phyloP scores from a whole-genome alignment of 2,888 invertebrate genomes.

The Ophraella communa region DNA sequence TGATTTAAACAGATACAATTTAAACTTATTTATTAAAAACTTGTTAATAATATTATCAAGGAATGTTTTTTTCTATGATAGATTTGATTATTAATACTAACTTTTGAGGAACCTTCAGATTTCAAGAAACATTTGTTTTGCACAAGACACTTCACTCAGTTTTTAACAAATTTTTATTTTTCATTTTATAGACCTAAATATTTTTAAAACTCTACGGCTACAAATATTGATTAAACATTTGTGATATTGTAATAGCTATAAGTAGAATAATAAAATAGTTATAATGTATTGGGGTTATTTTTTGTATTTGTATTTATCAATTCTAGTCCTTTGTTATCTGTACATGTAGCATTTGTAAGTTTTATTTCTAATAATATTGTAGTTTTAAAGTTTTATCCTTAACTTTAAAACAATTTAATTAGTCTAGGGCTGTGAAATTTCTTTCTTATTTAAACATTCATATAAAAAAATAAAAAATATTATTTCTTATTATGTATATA shows the following conservation, averaged over 20 bases:
- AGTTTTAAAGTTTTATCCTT: neutral
- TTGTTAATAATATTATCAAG: too few species aligned
- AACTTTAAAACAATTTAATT: neutral
- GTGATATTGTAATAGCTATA: constrained; percentile 19
- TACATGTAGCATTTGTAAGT: neutral
- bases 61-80: too few species aligned
- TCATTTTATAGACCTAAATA: too few species aligned
- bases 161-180: too few species aligned
- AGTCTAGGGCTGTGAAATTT: neutral
- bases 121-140: too few species aligned
- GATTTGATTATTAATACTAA: too few species aligned
- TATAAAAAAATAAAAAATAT: too few species aligned
- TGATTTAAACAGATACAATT: too few species aligned
- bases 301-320: constrained; percentile 13
- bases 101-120: too few species aligned
- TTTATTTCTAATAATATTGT: neutral
- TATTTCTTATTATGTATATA: neutral
- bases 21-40: too few species aligned
- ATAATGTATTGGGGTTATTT: constrained; percentile 14
- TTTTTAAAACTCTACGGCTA: too few species aligned
- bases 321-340: constrained; percentile 10
- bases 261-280: neutral
- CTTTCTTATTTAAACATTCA: neutral
- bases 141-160: too few species aligned
- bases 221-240: constrained; percentile 9